A percentile compares a stretch with the other conserved stretches of the same genome.
Conservation (phyloP, 2,113 vertebrate genomes). For the Odocoileus hemionus region DNA sequence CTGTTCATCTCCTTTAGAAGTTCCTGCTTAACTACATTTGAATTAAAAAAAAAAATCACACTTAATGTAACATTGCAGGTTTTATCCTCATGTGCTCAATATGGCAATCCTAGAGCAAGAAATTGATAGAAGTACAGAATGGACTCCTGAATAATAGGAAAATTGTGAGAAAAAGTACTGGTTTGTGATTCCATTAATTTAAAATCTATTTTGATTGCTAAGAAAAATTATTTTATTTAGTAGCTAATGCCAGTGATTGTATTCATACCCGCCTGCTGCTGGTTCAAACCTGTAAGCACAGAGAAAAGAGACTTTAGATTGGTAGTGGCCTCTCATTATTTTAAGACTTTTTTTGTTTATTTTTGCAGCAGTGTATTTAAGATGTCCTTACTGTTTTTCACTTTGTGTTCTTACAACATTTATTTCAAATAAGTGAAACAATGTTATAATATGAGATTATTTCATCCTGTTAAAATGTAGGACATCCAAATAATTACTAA, state of each 20-base stretch:
- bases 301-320: not conserved
- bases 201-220: not conserved
- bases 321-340: not conserved
- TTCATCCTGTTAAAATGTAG: conserved; percentile 22
- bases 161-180: not conserved
- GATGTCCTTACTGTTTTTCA: not conserved
- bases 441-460: not conserved
- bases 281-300: not conserved
- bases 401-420: not conserved
- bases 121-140: not conserved
- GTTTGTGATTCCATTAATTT: not conserved
- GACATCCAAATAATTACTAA: not conserved
- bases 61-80: not conserved
- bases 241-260: not conserved
- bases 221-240: conserved; percentile 8
- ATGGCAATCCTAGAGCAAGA: not conserved
- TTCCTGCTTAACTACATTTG: not conserved
- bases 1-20: not conserved
- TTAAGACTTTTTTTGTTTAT: not conserved
- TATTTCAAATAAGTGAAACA: not conserved
- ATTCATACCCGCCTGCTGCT: not conserved
- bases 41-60: not conserved
- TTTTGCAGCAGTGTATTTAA: not conserved
- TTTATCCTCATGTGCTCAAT: not conserved
- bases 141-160: not conserved